Evolutionary conservation across 2,113 vertebrate genomes (phyloP), one percentile per base, ranked within the genome.

Genomic region (Upupa epops): DNA sequence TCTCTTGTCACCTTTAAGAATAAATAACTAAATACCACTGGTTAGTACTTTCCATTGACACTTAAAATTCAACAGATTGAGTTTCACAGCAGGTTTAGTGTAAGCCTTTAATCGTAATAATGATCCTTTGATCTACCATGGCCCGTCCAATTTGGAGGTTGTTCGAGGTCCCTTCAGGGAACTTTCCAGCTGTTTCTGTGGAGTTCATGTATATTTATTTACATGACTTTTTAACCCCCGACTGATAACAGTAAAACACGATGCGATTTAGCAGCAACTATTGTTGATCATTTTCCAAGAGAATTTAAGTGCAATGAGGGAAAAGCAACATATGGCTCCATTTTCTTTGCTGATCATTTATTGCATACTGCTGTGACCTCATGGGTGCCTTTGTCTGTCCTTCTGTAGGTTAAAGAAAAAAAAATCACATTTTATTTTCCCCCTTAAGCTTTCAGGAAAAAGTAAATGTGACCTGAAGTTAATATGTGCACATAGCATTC

Each of bases 161-260:
- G 91, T 96, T 97, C 94, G 94, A 95, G 88, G 92, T 95, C 89
- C 72, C 97, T 94, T 83, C 80, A 96, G 97, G 96, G 97, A 97
- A 91, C 80, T 90, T 97, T 96, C 96, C 94, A 97, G 96, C 96
- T 97, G 97, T 96, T 98, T 92, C 86, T 92, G 86, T 97, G 97
- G 92, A 96, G 92, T 96, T 97, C 95, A 97, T 97, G 97, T 97
- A 91, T 97, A 98, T 97, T 97, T 98, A 97, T 98, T 97, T 97
- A 96, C 94, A 93, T 97, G 97, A 81, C 96, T 96, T 97, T 95
- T 97, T 95, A 97, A 96, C 95, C 93, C 92, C 40, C 55, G 79
- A 96, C 96, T 95, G 88, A 81, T 79, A 90, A 92, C 90, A 94
- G 82, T 84, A 89, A 95, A 95, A 66, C 65, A 71, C 37, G 90